A percentile compares a stretch with the other conserved stretches of the same genome.
Evolutionary conservation across 1,140 invertebrate species (phyloP).

Genomic region (Penaeus indicus): DNA sequence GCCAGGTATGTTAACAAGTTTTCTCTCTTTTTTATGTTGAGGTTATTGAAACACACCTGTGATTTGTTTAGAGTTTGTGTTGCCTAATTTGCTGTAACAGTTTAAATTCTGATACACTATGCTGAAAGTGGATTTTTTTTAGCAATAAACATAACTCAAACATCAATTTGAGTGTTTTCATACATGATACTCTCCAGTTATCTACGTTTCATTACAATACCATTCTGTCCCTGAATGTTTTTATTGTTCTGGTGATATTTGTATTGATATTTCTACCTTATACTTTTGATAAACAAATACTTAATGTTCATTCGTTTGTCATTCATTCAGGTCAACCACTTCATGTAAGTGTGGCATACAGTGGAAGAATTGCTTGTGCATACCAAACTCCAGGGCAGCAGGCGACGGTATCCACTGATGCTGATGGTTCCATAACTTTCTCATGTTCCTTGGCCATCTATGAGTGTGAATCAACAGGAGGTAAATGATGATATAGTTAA

Average conservation of each 20-base stretch:
- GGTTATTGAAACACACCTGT: background rate
- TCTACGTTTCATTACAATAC: too few species aligned
- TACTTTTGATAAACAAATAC: constrained; percentile 4
- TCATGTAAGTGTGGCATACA: constrained; percentile 96
- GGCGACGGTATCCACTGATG: background rate
- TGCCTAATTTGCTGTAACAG: too few species aligned
- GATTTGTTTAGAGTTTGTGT: too few species aligned
- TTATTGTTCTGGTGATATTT: constrained; percentile 7
- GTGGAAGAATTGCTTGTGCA: constrained; percentile 94
- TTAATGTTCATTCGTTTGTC: constrained; percentile 29
- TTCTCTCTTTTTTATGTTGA: background rate
- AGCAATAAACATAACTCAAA: too few species aligned
- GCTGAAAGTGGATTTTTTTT: too few species aligned
- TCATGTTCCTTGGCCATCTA: constrained; percentile 89
- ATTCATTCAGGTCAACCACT: constrained; percentile 76
- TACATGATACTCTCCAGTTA: too few species aligned
- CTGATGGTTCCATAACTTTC: constrained; percentile 47
- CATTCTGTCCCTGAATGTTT: background rate
- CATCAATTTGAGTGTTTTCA: too few species aligned
- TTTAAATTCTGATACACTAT: too few species aligned
- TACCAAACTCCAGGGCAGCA: constrained; percentile 75
- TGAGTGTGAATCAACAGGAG: constrained; percentile 98
- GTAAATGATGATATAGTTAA: constrained; percentile 71
- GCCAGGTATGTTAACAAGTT: constrained; percentile 74
- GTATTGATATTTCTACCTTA: constrained; percentile 63